Base-by-base conservation (phyloP, 1,140 invertebrate genomes). In the Caenorhabditis elegans region DNA sequence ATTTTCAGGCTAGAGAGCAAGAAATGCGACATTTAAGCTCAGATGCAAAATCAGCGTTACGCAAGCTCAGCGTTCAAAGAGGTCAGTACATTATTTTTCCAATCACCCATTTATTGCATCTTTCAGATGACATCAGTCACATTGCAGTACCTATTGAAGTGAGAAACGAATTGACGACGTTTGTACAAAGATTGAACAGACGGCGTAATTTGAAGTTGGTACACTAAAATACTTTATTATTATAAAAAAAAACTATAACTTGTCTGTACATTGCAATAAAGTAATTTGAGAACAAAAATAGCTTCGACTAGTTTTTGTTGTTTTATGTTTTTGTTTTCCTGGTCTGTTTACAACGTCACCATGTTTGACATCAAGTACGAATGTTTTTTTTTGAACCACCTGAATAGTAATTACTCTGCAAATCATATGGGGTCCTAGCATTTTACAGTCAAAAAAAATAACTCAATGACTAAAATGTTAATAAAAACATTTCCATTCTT, bases 1-100 rank as follows among this genome's bases (percentile, higher is more conserved):
- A 43, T 43, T 43, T 70, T 76, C 4, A 83, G 77, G 82, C 82
- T 3, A 8, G 82, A 26, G 82, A 83, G 43, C 51, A 83, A 39
- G 82, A 83, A 34, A 70, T 83, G 76, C 22, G 77, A 24, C 31
- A 39, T n/a, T 28, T 83, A 13, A 78, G 76, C 28, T 39, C 24
- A 11, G 46, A 36, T 17, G 82, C 82, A 22, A 51, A 65, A 26
- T 28, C 22, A 34, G 82, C 65, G 11, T 48, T 83, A 2, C 51
- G 82, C 13, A 31, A 43, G 19, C 36, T 83, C 39, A 83, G 82
- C 48, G 24, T 79, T 39, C 53, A 51, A 24, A 28, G 28, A 65
- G 49, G 51, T 47, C 19, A n/a, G 17, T 19, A 1, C 15, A 0
- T 24, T 22, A 3, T 8, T 3, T 34, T 34, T 60, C 11, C 0